Evolutionary conservation across 2,113 vertebrate species (phyloP).

Genomic region (Chitala chitala): DNA sequence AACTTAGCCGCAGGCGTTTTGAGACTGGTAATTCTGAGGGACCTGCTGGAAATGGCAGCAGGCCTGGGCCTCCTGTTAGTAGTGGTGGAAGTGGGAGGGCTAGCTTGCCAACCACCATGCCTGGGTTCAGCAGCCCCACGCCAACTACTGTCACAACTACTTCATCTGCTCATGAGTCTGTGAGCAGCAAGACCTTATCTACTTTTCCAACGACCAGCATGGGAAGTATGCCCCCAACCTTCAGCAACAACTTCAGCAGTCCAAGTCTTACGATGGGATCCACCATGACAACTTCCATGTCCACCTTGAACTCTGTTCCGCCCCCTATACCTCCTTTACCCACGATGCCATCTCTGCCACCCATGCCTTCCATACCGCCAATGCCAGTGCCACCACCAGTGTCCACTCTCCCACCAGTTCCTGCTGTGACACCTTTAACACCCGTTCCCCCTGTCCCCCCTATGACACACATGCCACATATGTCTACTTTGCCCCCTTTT

Average conservation of each 20-base stretch:
- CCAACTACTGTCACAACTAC: slow-evolving; percentile 73
- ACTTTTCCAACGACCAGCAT: slow-evolving; percentile 74
- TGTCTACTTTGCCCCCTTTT: slow-evolving; percentile 83
- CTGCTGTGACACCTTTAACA: slow-evolving; percentile 77
- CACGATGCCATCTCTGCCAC: slow-evolving; percentile 82
- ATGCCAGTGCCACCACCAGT: slow-evolving; percentile 88
- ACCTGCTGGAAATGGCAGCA: slow-evolving; percentile 75
- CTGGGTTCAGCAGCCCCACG: slow-evolving; percentile 78
- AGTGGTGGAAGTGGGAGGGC: slow-evolving; percentile 74
- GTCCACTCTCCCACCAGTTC: slow-evolving; percentile 82
- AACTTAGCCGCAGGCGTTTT: slow-evolving; percentile 95
- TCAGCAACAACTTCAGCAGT: slow-evolving; percentile 82
- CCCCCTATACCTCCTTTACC: slow-evolving; percentile 88
- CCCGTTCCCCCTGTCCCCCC: slow-evolving; percentile 83
- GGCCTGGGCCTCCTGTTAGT: slow-evolving; percentile 73
- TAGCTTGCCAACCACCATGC: slow-evolving; percentile 68
- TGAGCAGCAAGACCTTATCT: slow-evolving; percentile 75
- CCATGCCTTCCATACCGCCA: slow-evolving; percentile 84
- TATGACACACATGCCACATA: slow-evolving; percentile 81
- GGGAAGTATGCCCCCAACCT: slow-evolving; percentile 76
- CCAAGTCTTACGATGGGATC: slow-evolving; percentile 73
- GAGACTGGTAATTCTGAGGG: slow-evolving; percentile 84
- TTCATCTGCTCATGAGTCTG: slow-evolving; percentile 75
- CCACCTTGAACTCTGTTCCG: slow-evolving; percentile 82
- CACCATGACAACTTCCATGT: slow-evolving; percentile 76